phyloP scores from a whole-genome alignment of 2,888 invertebrate species.

The Apamea anceps region DNA sequence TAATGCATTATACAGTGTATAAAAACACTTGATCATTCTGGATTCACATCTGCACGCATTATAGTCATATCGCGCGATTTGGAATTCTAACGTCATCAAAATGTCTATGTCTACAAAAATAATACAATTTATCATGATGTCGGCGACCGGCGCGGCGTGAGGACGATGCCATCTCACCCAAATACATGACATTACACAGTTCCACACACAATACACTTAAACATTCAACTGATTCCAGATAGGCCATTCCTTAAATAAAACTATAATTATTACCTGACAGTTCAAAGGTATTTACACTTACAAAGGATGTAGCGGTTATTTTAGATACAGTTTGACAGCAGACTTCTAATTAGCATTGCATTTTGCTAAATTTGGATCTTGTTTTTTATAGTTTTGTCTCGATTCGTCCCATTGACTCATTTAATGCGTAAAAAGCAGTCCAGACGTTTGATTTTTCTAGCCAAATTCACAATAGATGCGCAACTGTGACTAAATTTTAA shows the following conservation, averaged over 20 bases:
- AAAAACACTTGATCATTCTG: conserved; percentile 24
- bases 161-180: conserved; percentile 79
- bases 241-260: conserved; percentile 65
- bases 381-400: conserved; percentile 9
- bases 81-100: conserved; percentile 41
- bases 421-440: conserved; percentile 17
- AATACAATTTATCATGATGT: conserved; percentile 68
- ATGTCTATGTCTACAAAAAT: conserved; percentile 52
- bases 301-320: conserved; percentile 49
- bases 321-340: conserved; percentile 36
- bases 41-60: conserved; percentile 27
- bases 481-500: conserved; percentile 36
- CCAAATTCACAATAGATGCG: conserved; percentile 26
- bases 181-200: conserved; percentile 79
- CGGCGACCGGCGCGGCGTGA: conserved; percentile 75
- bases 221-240: conserved; percentile 75
- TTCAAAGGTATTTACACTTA: conserved; percentile 59
- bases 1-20: conserved; percentile 28
- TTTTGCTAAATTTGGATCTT: conserved; percentile 23
- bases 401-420: conserved; percentile 21
- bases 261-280: conserved; percentile 45
- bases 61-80: conserved; percentile 32
- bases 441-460: conserved; percentile 25
- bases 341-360: conserved; percentile 46
- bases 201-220: conserved; percentile 76